A percentile compares a stretch with the other conserved stretches of the same genome.
Evolutionary conservation across 2,113 vertebrate genomes (phyloP).

Genomic region (Falcunculus frontatus): DNA sequence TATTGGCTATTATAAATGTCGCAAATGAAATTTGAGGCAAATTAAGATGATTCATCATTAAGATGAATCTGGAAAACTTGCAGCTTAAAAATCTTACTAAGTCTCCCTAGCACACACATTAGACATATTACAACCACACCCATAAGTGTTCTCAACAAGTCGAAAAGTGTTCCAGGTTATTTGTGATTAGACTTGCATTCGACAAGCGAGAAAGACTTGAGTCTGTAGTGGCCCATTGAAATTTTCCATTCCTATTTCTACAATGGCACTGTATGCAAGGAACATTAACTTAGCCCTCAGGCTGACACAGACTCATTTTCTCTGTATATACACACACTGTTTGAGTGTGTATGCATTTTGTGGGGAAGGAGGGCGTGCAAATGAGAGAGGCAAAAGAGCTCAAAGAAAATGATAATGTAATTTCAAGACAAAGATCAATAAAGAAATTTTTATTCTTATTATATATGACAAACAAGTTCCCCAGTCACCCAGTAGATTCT

Average conservation of each 20-base stretch:
- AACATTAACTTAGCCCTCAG: background rate
- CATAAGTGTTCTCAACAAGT: constrained; percentile 33
- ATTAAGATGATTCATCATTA: background rate
- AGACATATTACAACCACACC: constrained; percentile 24
- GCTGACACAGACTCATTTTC: background rate
- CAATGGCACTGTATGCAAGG: background rate
- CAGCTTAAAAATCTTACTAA: background rate
- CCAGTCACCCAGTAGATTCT: background rate
- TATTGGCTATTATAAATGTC: background rate
- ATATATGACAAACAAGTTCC: background rate
- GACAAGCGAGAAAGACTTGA: background rate
- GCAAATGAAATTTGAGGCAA: background rate
- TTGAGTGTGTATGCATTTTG: background rate
- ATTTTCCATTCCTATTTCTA: background rate
- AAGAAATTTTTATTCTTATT: background rate
- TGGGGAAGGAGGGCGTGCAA: background rate
- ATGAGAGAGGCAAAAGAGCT: background rate
- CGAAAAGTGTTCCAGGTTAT: constrained; percentile 24
- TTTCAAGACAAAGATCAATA: background rate
- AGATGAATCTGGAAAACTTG: background rate
- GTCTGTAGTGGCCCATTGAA: background rate
- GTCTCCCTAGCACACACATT: background rate
- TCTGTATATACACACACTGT: fast-evolving
- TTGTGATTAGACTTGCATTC: constrained; percentile 43
- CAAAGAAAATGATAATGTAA: background rate